These are phyloP conservation scores for Triplophysa yarkandensis DNA, from an alignment of 2,797 vertebrate species.

Conservation along the genomic window DNA sequence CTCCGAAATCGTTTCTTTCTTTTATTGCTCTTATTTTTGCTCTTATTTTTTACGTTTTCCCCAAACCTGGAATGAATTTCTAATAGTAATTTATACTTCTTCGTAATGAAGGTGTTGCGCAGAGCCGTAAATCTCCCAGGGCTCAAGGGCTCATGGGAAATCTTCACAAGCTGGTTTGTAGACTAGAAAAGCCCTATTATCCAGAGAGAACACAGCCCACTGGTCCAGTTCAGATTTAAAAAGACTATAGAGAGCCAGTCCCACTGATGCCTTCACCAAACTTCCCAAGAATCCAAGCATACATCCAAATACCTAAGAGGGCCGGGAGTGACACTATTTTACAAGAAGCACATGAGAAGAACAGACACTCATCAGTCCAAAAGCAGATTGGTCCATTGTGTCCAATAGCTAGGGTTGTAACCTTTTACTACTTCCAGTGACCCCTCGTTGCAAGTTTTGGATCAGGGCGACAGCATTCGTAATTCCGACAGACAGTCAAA, in stretches of 20 bases:
- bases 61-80: conserved; percentile 29
- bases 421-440: not conserved
- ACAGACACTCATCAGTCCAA: conserved; percentile 3
- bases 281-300: conserved; percentile 4
- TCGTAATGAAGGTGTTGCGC: conserved; percentile 47
- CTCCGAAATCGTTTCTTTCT: conserved; percentile 8
- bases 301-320: conserved; percentile 1
- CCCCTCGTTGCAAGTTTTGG: not conserved
- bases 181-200: conserved; percentile 49
- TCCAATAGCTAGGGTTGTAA: conserved; percentile 18
- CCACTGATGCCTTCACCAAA: conserved; percentile 8
- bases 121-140: conserved; percentile 43
- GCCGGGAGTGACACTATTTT: not conserved
- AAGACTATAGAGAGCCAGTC: conserved; percentile 31
- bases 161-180: conserved; percentile 42
- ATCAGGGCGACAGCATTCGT: not conserved
- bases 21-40: conserved; percentile 33
- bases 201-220: conserved; percentile 43
- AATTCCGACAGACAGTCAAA: not conserved
- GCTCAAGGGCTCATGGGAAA: conserved; percentile 38
- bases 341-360: not conserved
- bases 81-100: conserved; percentile 44
- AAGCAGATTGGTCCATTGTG: conserved; percentile 3
- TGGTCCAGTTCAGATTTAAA: conserved; percentile 41
- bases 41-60: conserved; percentile 14